Evolutionary conservation across 2,888 invertebrate species (phyloP), one percentile per base, ranked within the genome.

Genomic region (Atrina japonica): DNA sequence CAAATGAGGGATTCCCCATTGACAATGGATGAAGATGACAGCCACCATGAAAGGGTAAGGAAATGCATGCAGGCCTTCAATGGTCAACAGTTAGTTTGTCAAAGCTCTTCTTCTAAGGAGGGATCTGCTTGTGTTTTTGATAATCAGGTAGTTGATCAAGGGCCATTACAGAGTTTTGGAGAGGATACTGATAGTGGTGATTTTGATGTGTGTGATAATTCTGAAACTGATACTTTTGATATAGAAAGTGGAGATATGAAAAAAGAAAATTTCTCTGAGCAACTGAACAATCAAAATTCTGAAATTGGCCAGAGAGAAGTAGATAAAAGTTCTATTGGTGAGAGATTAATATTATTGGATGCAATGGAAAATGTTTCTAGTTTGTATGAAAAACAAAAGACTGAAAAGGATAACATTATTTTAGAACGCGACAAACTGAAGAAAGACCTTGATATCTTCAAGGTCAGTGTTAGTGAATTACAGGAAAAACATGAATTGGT

Each of bases 401-500:
- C 14, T 18, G 56, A 56, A 14, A n/a, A 21, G 21, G 40, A 40
- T 18, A 27, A 14, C 16, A 11, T 3, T 11, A 23, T 21, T 7
- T 5, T 73, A 35, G 75, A 78, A 60, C 49, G 70, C n/a, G 63
- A 73, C 61, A 61, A 47, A 47, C 59, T 76, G 30, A 69, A 76
- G n/a, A 53, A 63, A 60, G 71, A 71, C 25, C 29, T 75, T 43
- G 77, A 78, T 65, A 66, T 76, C n/a, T 61, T 61, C 49, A 61
- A 49, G 47, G 61, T 27, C 7, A 61, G 61, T 50, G 29, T 58
- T 43, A n/a, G 35, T 25, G 49, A 58, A 14, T n/a, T 49, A 18
- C 25, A 23, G 11, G 27, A 23, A 18, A 40, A 58, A n/a, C 11
- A 30, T 50, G 50, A 58, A n/a, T 40, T 40, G n/a, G 7, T 27